Evolutionary conservation across 2,797 vertebrate genomes (phyloP).

Genomic region (Spheniscus humboldti): DNA sequence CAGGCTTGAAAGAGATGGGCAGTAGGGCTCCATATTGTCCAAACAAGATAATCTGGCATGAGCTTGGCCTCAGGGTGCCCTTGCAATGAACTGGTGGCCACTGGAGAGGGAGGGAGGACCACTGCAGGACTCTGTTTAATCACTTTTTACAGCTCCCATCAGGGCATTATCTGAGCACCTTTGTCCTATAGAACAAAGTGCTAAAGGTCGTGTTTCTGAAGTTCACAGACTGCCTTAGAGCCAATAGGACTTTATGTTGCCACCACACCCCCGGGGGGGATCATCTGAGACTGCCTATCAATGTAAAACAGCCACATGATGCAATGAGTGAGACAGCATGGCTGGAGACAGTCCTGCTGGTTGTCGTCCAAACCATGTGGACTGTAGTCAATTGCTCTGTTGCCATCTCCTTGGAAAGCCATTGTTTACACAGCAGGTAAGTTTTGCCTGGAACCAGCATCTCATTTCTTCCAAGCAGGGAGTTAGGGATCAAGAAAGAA

Average conservation of each 20-base stretch:
- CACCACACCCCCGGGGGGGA: not conserved
- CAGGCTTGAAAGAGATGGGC: not conserved
- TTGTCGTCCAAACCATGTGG: not conserved
- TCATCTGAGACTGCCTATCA: not conserved
- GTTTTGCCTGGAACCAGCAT: not conserved
- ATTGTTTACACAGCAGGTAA: not conserved
- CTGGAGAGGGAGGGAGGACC: not conserved
- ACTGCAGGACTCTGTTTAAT: not conserved
- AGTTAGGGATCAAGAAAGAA: not conserved
- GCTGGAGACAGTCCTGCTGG: not conserved
- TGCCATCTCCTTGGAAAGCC: not conserved
- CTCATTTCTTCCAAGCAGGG: not conserved
- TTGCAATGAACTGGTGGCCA: not conserved
- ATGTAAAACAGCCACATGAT: not conserved
- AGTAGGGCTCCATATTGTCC: not conserved
- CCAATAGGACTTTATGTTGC: not conserved
- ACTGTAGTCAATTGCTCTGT: not conserved
- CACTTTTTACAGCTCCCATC: not conserved
- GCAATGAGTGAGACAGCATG: not conserved
- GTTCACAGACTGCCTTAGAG: not conserved
- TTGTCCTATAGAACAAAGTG: not conserved
- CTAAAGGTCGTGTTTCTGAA: not conserved
- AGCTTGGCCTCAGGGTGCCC: not conserved
- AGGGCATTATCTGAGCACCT: not conserved
- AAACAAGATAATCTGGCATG: not conserved